Base-by-base conservation (phyloP, 1,140 invertebrate genomes). In the Eriocheir sinensis region DNA sequence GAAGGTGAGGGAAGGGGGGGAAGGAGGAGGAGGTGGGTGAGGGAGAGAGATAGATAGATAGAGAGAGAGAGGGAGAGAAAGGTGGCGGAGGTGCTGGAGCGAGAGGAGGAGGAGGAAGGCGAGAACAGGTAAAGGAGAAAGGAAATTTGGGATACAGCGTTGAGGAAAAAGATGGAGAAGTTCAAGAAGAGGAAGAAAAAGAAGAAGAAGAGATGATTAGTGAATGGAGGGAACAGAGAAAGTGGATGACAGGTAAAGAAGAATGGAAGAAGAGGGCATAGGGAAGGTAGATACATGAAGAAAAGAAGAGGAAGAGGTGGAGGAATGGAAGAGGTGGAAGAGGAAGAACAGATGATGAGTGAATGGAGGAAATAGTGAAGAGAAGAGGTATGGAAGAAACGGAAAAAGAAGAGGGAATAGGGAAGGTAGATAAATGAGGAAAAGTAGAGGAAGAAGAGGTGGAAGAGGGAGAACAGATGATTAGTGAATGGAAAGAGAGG, bases 1-100 rank as follows among this genome's bases (percentile, higher is more conserved):
- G 17, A 80, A 92, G 91, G 91, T 81, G 91, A 85, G 91, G 53
- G 79, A 44, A 53, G 32, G 44, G 32, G 17, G 91, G 79, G 80
- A 32, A n/a, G 30, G 40, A 44, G 44, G 86, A 27, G 36, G 86
- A 30, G 41, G 44, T 6, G 27, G 41, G 36, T 8, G 15, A 12
- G 38, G 30, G 40, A 30, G 86, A 32, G 40, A 32, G 86, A 21
- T 3, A 27, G 53, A 27, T 3, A 21, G 53, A 27, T 3, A 21
- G 86, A 44, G 40, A 9, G 38, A 38, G 40, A 12, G 12, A 48
- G 30, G 36, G 27, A 44, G 21, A 15, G 17, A 86, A 3, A 72
- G 27, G n/a, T 15, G n/a, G 12, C n/a, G 9, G 83, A 4, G 83
- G 83, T 17, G 83, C 30, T 9, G 83, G 34, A 86, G 34, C 12